These are phyloP conservation scores for Crotophaga sulcirostris DNA, from an alignment of 2,113 vertebrate genomes.

Conservation along the genomic window DNA sequence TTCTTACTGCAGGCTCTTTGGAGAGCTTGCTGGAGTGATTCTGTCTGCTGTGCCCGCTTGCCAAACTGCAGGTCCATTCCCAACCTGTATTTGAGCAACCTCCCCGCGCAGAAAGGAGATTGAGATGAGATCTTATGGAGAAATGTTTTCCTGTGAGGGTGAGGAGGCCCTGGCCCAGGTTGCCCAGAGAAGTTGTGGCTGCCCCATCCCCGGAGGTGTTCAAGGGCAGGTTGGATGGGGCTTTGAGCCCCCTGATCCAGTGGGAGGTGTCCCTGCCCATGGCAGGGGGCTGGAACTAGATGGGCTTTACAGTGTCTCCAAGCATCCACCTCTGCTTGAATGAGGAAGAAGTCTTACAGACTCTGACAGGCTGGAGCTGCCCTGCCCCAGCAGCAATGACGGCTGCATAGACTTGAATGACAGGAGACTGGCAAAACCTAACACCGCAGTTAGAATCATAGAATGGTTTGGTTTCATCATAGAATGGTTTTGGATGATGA, in stretches of 20 bases:
- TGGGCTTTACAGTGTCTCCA: neutral
- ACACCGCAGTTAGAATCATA: neutral
- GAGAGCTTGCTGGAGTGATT: neutral
- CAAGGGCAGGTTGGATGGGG: too few species aligned
- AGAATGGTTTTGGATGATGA: too few species aligned
- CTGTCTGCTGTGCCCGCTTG: neutral
- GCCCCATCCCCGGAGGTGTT: too few species aligned
- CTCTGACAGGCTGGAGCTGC: neutral
- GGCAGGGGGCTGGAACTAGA: too few species aligned
- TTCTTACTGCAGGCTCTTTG: neutral
- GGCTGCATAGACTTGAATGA: neutral
- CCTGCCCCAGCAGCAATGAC: neutral
- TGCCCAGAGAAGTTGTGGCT: too few species aligned
- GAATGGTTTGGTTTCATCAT: too few species aligned
- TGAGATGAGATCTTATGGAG: too few species aligned
- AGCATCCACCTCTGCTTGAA: neutral
- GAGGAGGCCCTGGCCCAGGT: too few species aligned
- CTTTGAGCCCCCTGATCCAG: too few species aligned
- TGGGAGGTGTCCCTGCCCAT: too few species aligned
- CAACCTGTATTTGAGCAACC: neutral
- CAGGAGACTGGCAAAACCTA: neutral
- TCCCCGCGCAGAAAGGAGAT: neutral
- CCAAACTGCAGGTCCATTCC: neutral
- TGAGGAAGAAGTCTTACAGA: fast-evolving
- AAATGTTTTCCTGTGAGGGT: too few species aligned